Evolutionary conservation across 2,888 invertebrate genomes (phyloP).

Genomic region (Nemurella pictetii): DNA sequence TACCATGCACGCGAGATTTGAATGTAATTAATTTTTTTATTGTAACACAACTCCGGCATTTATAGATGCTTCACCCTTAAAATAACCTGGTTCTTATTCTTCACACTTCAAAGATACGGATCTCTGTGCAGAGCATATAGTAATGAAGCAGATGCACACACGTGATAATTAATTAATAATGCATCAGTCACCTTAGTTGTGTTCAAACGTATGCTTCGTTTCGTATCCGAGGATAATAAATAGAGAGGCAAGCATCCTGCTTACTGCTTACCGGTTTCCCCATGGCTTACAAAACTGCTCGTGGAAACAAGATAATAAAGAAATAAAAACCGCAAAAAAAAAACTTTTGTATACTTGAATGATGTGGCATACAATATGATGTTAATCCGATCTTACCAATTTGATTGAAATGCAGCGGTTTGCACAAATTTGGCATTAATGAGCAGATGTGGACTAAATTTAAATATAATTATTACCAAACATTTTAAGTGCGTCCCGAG

Average conservation of each 20-base stretch:
- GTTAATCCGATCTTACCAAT: neutral
- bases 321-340: conserved; percentile 3
- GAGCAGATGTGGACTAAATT: conserved; percentile 22
- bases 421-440: conserved; percentile 16
- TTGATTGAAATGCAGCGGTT: conserved; percentile 22
- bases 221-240: neutral
- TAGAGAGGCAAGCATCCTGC: neutral
- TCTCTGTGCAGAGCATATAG: conserved; percentile 27
- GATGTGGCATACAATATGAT: conserved; percentile 25
- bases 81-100: conserved; percentile 15
- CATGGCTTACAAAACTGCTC: neutral
- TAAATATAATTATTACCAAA: conserved; percentile 13
- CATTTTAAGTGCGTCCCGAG: conserved; percentile 8
- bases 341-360: conserved; percentile 9
- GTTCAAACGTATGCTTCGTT: neutral
- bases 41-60: neutral
- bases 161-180: conserved; percentile 37
- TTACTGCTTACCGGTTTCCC: neutral
- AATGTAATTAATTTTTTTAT: neutral
- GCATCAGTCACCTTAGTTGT: conserved; percentile 26
- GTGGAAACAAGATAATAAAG: conserved; percentile 15
- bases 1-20: conserved; percentile 1
- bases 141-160: conserved; percentile 16
- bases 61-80: conserved; percentile 3
- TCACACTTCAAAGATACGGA: conserved; percentile 25